A percentile compares a stretch with the other conserved stretches of the same genome.
Evolutionary conservation across 2,888 invertebrate species (phyloP).

Genomic region (Meteorus cinctellus): DNA sequence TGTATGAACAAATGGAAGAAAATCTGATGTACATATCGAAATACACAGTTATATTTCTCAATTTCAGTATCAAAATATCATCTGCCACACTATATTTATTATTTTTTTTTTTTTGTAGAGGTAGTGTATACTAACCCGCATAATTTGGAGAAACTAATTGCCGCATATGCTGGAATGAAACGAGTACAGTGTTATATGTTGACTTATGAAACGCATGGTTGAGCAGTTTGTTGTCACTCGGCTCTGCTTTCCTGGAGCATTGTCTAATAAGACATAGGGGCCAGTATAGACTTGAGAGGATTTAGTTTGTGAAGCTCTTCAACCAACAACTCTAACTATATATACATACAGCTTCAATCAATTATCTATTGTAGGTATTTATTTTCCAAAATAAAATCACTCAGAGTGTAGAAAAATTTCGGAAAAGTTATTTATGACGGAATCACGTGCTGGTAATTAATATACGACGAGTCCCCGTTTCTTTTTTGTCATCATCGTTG

Average conservation of each 20-base stretch:
- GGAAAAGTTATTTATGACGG: not conserved
- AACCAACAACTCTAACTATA: not conserved
- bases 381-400: not conserved
- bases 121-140: slow-evolving; percentile 39
- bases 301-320: not conserved
- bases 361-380: not conserved
- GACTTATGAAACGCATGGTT: slow-evolving; percentile 46
- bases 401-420: too few species aligned
- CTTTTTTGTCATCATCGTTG: not conserved
- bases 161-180: slow-evolving; percentile 43
- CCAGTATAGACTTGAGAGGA: slow-evolving; percentile 8
- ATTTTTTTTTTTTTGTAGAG: not conserved
- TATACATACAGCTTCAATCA: not conserved
- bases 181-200: slow-evolving; percentile 43
- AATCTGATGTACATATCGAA: too few species aligned
- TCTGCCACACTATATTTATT: not conserved
- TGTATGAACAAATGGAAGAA: too few species aligned
- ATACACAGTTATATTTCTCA: not conserved
- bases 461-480: not conserved
- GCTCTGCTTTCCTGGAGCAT: slow-evolving; percentile 17
- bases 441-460: not conserved
- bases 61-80: not conserved
- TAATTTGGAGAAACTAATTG: slow-evolving; percentile 52
- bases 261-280: slow-evolving; percentile 26
- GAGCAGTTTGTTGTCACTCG: slow-evolving; percentile 20